phyloP scores from a whole-genome alignment of 2,797 vertebrate genomes.

The Poeciliopsis turneri region DNA sequence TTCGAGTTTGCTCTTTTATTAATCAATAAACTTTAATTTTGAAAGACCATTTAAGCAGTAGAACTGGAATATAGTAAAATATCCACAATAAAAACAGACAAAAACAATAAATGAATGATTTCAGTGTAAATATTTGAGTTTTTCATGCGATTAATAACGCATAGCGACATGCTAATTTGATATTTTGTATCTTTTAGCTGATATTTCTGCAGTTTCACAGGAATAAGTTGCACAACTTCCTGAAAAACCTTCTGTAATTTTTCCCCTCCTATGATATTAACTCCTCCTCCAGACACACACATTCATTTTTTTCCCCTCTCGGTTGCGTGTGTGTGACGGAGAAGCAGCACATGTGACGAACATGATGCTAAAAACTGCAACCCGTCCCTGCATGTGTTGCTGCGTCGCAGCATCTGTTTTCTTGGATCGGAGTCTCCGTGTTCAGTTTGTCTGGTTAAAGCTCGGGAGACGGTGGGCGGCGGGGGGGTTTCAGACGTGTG shows the following conservation, averaged over 20 bases:
- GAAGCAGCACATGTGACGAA: conserved; percentile 28
- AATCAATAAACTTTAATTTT: too few relatives aligned
- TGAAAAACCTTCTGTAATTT: background rate
- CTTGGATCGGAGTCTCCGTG: conserved; percentile 56
- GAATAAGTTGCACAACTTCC: background rate
- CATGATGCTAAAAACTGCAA: conserved; percentile 24
- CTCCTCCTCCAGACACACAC: conserved; percentile 2
- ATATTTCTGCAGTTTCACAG: background rate
- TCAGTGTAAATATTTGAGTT: too few relatives aligned
- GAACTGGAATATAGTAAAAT: too few relatives aligned
- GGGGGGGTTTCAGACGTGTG: conserved; percentile 22
- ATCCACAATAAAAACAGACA: too few relatives aligned
- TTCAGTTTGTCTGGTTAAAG: conserved; percentile 60
- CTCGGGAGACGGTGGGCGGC: conserved; percentile 30
- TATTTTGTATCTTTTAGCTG: background rate
- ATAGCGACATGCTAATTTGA: too few relatives aligned
- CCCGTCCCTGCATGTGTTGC: conserved; percentile 37
- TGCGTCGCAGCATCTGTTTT: conserved; percentile 46
- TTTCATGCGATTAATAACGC: too few relatives aligned
- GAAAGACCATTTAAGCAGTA: too few relatives aligned
- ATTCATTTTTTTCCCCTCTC: background rate
- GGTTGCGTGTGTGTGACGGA: conserved; percentile 2
- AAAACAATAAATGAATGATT: too few relatives aligned
- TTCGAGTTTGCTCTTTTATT: too few relatives aligned
- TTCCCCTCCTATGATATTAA: background rate